phyloP scores from a whole-genome alignment of 2,888 invertebrate genomes.

The Meliscaeva auricollis region DNA sequence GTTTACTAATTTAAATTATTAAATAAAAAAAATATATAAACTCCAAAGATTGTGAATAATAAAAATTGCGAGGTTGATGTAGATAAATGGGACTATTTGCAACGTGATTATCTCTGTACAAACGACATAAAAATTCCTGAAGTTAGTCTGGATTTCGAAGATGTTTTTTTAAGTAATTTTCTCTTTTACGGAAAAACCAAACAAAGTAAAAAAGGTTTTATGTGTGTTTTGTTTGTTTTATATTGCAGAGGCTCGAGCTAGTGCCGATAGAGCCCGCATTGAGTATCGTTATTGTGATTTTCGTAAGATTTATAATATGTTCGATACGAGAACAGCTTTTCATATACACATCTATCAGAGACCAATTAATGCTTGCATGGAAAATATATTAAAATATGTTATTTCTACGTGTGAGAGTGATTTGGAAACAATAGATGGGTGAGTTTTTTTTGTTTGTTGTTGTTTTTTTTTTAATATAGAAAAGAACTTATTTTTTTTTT shows the following conservation, averaged over 20 bases:
- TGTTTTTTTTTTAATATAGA: not conserved
- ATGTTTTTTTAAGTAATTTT: conserved; percentile 79
- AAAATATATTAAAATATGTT: conserved; percentile 39
- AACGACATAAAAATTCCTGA: conserved; percentile 42
- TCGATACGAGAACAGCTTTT: conserved; percentile 83
- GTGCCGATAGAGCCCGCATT: conserved; percentile 80
- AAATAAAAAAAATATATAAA: not conserved
- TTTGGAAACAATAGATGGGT: conserved; percentile 48
- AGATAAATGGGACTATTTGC: conserved; percentile 89
- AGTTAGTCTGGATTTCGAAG: conserved; percentile 79
- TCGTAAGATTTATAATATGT: conserved; percentile 84
- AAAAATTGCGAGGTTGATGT: conserved; percentile 87
- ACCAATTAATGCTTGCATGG: conserved; percentile 36
- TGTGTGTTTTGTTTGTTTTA: conserved; percentile 6
- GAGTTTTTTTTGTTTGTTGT: not conserved
- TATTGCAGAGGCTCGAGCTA: conserved; percentile 78
- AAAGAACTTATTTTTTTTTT: not conserved
- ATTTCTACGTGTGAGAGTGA: not conserved
- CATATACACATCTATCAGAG: conserved; percentile 85
- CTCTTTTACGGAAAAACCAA: too few species aligned
- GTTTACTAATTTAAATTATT: not conserved
- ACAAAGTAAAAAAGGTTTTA: too few species aligned
- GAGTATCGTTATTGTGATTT: conserved; percentile 85
- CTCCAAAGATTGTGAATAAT: conserved; percentile 86
- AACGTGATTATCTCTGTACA: conserved; percentile 85